These are phyloP conservation scores for Lophius americanus DNA, from an alignment of 2,797 vertebrate genomes.

Conservation along the genomic window DNA sequence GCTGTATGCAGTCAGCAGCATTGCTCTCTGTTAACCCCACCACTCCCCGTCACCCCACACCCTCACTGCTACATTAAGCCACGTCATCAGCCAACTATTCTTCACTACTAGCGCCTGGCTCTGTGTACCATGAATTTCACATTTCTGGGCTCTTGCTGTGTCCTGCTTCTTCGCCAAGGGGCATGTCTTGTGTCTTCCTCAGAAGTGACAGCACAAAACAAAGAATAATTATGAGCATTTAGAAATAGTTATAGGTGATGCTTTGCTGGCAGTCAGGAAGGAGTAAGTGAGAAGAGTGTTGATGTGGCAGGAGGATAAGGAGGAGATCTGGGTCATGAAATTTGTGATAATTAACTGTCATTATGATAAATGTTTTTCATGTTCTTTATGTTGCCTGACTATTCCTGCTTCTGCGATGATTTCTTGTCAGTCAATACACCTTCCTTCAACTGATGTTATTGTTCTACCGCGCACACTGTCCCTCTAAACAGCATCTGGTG, in stretches of 20 bases:
- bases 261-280: slow-evolving; percentile 13
- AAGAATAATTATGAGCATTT: slow-evolving; percentile 9
- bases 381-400: slow-evolving; percentile 4
- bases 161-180: slow-evolving; percentile 1
- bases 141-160: slow-evolving; percentile 9
- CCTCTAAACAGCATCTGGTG: slow-evolving; percentile 13
- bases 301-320: slow-evolving; percentile 2
- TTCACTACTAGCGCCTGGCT: slow-evolving; percentile 26
- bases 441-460: background rate
- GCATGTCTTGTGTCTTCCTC: slow-evolving; percentile 23
- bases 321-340: rapidly evolving
- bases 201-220: slow-evolving; percentile 29
- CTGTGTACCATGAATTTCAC: slow-evolving; percentile 24
- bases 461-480: background rate
- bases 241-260: slow-evolving; percentile 13
- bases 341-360: slow-evolving; percentile 10
- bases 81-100: slow-evolving; percentile 67
- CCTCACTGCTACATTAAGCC: slow-evolving; percentile 45
- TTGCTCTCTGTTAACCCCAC: slow-evolving; percentile 37
- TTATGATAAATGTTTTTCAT: background rate
- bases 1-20: slow-evolving; percentile 64
- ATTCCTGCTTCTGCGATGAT: background rate
- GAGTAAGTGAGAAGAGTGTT: background rate
- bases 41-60: slow-evolving; percentile 7
- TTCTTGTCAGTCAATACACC: background rate